phyloP scores from a whole-genome alignment of 2,113 vertebrate genomes.

The Euleptes europaea region DNA sequence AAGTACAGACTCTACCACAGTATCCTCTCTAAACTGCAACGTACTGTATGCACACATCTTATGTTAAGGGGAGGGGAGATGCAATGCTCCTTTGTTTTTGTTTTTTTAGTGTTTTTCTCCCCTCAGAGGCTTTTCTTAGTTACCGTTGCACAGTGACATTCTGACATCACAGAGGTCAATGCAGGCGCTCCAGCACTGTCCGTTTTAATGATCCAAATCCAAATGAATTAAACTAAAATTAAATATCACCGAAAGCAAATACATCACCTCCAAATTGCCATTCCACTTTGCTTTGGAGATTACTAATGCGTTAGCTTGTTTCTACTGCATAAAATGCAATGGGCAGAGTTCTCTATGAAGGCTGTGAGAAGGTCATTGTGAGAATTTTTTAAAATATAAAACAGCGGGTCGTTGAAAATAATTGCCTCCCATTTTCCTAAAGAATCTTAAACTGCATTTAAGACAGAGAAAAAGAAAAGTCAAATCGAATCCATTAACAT shows the following conservation, averaged over 20 bases:
- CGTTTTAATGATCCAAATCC: conserved; percentile 17
- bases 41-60: conserved; percentile 57
- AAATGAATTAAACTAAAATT: background rate
- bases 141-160: conserved; percentile 71
- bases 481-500: background rate
- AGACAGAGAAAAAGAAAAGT: conserved; percentile 3
- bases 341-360: conserved; percentile 45
- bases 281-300: conserved; percentile 46
- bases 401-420: background rate
- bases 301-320: conserved; percentile 39
- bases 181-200: conserved; percentile 62
- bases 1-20: conserved; percentile 59
- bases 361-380: conserved; percentile 27
- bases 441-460: conserved; percentile 13
- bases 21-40: conserved; percentile 63
- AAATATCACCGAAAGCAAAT: conserved; percentile 24
- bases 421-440: conserved; percentile 8
- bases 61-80: conserved; percentile 55
- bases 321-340: conserved; percentile 29
- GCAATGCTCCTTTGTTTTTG: conserved; percentile 60
- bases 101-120: conserved; percentile 24
- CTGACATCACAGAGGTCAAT: conserved; percentile 77
- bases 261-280: conserved; percentile 14
- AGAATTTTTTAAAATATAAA: conserved; percentile 11
- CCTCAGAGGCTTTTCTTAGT: conserved; percentile 73